A percentile compares a stretch with the other conserved stretches of the same genome.
Evolutionary conservation across 2,113 vertebrate genomes (phyloP).

Genomic region (Panurus biarmicus): DNA sequence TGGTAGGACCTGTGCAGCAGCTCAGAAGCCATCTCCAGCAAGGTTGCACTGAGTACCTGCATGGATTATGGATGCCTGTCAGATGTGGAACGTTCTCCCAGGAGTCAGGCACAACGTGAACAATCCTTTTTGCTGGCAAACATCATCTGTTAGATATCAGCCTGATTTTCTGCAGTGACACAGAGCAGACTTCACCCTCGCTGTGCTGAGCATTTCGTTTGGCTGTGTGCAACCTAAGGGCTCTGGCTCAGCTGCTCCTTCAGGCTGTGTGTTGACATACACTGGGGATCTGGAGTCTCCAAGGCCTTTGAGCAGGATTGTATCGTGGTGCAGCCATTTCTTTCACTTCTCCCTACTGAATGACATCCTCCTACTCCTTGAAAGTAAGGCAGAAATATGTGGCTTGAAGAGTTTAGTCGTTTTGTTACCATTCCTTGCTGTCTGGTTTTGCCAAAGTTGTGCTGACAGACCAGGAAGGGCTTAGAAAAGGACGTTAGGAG

Average conservation of each 20-base stretch:
- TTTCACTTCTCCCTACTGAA: background rate
- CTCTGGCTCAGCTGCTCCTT: background rate
- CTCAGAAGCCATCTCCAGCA: background rate
- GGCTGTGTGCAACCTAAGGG: background rate
- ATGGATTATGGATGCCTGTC: background rate
- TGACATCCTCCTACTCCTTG: background rate
- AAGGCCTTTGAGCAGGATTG: background rate
- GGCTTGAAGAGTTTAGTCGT: background rate
- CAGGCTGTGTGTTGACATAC: background rate
- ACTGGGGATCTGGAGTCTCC: conserved; percentile 35
- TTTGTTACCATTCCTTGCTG: background rate
- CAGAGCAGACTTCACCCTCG: background rate
- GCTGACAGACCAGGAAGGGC: background rate
- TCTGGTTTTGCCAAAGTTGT: background rate
- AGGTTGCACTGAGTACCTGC: background rate
- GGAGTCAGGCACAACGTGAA: background rate
- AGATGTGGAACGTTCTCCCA: background rate
- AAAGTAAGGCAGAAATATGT: background rate
- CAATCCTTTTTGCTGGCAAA: background rate
- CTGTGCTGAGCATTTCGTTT: background rate
- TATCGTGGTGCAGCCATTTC: background rate
- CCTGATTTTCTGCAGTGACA: conserved; percentile 15
- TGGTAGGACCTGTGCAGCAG: background rate
- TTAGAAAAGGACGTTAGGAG: background rate
- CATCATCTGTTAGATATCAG: conserved; percentile 31